Evolutionary conservation across 2,113 vertebrate species (phyloP), one percentile per base, ranked within the genome.

Genomic region (Nycticorax nycticorax): DNA sequence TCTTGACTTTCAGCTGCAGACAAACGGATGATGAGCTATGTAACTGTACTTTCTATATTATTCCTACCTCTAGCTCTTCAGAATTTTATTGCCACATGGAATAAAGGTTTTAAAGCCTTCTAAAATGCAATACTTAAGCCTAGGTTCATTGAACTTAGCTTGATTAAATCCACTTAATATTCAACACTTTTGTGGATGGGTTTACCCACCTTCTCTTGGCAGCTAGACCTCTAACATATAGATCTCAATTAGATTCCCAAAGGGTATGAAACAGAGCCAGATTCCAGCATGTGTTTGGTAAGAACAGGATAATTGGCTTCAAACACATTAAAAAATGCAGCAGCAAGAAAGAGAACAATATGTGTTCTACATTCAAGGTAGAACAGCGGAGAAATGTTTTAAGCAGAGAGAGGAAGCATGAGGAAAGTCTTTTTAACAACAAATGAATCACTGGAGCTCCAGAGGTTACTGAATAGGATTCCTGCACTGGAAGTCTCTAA

Each of bases 1-100:
- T 93, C 50, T 93, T 81, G 75, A 78, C 53, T 92, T 88, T 92
- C 50, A 88, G 37, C 33, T 63, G 13, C 50, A 83, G 80, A 39
- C 35, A 88, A 89, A 20, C 1, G 2, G 68, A 93, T 77, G 33
- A 86, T 84, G 43, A 91, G 56, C 50, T 75, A 4, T 60, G 52
- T 68, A 81, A 75, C 64, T 43, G 18, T 60, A 28, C 23, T 89
- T 94, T 80, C 30, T 80, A 18, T 59, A 72, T 59, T 95, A 55
- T 71, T 77, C 41, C 60, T 75, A 15, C 3, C 8, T 71, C 20
- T 62, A 5, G 27, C 23, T 71, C 30, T 71, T 67, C 32, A 55
- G 35, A 90, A 75, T 84, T 71, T 80, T 57, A 53, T 72, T 89
- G 55, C 8, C 16, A 52, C 8, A 24, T 15, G 7, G 32, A 63